phyloP scores from a whole-genome alignment of 2,797 vertebrate genomes.

The Stomatorhinus walkeri region DNA sequence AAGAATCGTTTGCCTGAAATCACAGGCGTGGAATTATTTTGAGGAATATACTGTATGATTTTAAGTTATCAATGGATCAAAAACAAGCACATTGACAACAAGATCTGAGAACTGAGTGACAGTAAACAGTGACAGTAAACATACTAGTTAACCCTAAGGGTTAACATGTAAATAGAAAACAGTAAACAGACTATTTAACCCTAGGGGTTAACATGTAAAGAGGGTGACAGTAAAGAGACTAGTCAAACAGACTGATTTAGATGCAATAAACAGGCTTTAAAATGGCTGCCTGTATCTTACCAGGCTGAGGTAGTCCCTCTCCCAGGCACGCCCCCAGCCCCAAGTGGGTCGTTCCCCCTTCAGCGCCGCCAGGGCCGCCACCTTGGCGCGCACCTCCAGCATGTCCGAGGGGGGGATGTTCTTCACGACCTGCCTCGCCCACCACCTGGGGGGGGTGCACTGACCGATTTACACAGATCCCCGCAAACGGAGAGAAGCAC shows the following conservation, averaged over 20 bases:
- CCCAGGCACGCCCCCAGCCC: conserved; percentile 72
- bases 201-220: neutral
- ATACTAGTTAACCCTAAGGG: neutral
- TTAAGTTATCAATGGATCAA: neutral
- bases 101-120: neutral
- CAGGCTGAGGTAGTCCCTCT: conserved; percentile 73
- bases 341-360: conserved; percentile 68
- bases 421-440: conserved; percentile 80
- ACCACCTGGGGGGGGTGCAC: conserved; percentile 64
- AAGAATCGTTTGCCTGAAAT: conserved; percentile 67
- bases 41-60: neutral
- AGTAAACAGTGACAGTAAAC: neutral
- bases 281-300: conserved; percentile 54
- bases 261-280: neutral
- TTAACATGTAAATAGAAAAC: neutral
- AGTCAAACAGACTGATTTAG: neutral
- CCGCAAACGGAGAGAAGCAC: neutral
- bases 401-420: conserved; percentile 87
- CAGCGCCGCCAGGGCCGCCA: conserved; percentile 69
- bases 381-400: conserved; percentile 79
- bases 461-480: neutral
- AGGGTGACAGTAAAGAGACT: neutral
- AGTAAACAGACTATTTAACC: neutral
- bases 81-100: neutral
- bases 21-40: conserved; percentile 7